These are phyloP conservation scores for Octopus bimaculoides DNA, from an alignment of 1,140 invertebrate genomes.

Conservation along the genomic window DNA sequence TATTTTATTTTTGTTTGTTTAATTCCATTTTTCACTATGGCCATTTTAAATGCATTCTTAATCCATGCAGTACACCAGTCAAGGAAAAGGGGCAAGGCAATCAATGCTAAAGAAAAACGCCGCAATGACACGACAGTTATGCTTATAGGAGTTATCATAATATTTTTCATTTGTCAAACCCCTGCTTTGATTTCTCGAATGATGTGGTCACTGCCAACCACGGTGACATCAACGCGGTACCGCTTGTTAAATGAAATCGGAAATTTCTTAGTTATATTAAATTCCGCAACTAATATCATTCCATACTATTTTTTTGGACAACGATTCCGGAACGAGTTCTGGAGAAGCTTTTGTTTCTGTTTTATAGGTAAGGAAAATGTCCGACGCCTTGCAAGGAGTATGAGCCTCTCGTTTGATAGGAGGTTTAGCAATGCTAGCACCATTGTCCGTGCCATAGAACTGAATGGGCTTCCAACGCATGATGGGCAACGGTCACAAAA, in stretches of 20 bases:
- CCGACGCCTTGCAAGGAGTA: constrained; percentile 31
- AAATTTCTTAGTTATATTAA: constrained; percentile 54
- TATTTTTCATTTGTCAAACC: constrained; percentile 56
- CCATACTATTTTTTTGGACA: constrained; percentile 57
- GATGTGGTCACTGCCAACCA: constrained; percentile 48
- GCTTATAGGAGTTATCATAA: constrained; percentile 54
- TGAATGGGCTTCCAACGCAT: constrained; percentile 21
- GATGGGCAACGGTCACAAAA: background rate
- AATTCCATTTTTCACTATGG: constrained; percentile 51
- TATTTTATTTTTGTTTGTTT: constrained; percentile 54
- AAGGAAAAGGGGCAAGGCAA: constrained; percentile 42
- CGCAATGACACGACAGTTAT: constrained; percentile 57
- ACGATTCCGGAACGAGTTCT: constrained; percentile 52
- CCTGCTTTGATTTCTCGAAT: constrained; percentile 53
- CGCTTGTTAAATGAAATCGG: constrained; percentile 50
- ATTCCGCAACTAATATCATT: constrained; percentile 56
- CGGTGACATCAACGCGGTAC: constrained; percentile 23
- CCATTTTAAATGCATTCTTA: constrained; percentile 53
- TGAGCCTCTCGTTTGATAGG: constrained; percentile 41
- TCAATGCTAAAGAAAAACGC: constrained; percentile 50
- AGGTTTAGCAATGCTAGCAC: constrained; percentile 25
- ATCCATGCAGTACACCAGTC: constrained; percentile 53
- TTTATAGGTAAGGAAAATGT: constrained; percentile 45
- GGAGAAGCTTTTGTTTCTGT: constrained; percentile 48
- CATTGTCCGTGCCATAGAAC: constrained; percentile 29